Evolutionary conservation across 2,888 invertebrate species (phyloP).

Genomic region (Trichacis sp.): DNA sequence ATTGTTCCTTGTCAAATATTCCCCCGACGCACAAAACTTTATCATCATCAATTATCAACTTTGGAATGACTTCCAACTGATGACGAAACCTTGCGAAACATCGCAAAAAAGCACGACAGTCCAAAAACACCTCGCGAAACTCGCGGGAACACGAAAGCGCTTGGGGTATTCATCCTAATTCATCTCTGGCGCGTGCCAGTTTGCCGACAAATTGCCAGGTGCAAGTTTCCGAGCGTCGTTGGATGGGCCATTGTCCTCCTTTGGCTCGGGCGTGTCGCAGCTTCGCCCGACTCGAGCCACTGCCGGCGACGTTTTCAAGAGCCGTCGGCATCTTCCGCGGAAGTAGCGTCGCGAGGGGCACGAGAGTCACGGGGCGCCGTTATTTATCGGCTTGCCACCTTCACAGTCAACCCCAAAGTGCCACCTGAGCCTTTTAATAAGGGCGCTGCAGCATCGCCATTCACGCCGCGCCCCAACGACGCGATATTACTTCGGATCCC

Average conservation of each 20-base stretch:
- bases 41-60: no score
- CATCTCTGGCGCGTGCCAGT: slow-evolving; percentile 32
- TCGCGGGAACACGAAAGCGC: neutral
- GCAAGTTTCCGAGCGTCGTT: slow-evolving; percentile 31
- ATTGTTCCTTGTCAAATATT: no score
- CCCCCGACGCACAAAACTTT: no score
- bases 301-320: slow-evolving; percentile 40
- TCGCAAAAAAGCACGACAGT: no score
- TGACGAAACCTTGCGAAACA: no score
- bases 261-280: slow-evolving; percentile 25
- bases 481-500: slow-evolving; percentile 55
- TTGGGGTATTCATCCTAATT: slow-evolving; percentile 28
- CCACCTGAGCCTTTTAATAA: slow-evolving; percentile 58
- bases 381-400: slow-evolving; percentile 48
- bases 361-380: slow-evolving; percentile 21
- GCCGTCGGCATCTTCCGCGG: slow-evolving; percentile 17
- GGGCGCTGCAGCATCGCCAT: slow-evolving; percentile 40
- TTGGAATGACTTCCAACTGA: no score
- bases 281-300: slow-evolving; percentile 31
- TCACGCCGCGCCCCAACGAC: slow-evolving; percentile 40
- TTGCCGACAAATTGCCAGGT: slow-evolving; percentile 32
- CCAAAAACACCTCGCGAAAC: no score
- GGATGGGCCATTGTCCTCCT: slow-evolving; percentile 36
- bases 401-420: slow-evolving; percentile 48
- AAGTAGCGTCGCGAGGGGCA: slow-evolving; percentile 14